Conservation (phyloP, 1,140 invertebrate genomes). For the Eupeodes corollae region DNA sequence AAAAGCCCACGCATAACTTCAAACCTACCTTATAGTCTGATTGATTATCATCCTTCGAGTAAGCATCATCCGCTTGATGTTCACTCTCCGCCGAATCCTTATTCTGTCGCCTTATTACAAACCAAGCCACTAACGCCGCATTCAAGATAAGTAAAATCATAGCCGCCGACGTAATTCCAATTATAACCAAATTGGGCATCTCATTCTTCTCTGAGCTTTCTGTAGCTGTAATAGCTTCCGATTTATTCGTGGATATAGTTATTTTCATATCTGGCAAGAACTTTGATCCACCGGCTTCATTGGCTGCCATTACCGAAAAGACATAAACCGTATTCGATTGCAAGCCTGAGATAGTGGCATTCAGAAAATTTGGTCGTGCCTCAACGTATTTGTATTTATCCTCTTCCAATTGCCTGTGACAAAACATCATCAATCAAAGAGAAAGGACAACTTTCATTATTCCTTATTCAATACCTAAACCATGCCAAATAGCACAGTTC, state of each 20-base stretch:
- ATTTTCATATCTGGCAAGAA: constrained; percentile 69
- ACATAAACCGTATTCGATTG: constrained; percentile 73
- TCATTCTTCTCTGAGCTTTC: constrained; percentile 53
- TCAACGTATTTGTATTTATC: constrained; percentile 64
- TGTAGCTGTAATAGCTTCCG: constrained; percentile 49
- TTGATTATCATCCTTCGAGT: constrained; percentile 60
- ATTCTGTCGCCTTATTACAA: constrained; percentile 54
- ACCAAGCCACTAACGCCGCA: constrained; percentile 70
- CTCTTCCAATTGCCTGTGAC: constrained; percentile 20
- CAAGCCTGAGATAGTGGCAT: constrained; percentile 55
- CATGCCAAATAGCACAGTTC: too few species aligned
- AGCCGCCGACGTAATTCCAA: constrained; percentile 66
- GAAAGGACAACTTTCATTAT: neutral
- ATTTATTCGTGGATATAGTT: constrained; percentile 36
- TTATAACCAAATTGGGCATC: constrained; percentile 64
- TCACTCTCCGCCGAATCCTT: constrained; percentile 45
- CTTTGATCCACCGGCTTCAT: constrained; percentile 71
- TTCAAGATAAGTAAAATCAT: constrained; percentile 67
- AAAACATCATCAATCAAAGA: neutral
- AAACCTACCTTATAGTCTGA: constrained; percentile 39
- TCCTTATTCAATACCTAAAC: too few species aligned
- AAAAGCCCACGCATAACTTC: neutral
- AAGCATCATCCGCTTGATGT: constrained; percentile 67
- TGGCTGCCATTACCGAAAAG: constrained; percentile 77
- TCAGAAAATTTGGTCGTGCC: constrained; percentile 59